Percentiles rank a stretch among this genome's conserved stretches.
phyloP scores from a whole-genome alignment of 2,113 vertebrate genomes.

The Varanus salvator region DNA sequence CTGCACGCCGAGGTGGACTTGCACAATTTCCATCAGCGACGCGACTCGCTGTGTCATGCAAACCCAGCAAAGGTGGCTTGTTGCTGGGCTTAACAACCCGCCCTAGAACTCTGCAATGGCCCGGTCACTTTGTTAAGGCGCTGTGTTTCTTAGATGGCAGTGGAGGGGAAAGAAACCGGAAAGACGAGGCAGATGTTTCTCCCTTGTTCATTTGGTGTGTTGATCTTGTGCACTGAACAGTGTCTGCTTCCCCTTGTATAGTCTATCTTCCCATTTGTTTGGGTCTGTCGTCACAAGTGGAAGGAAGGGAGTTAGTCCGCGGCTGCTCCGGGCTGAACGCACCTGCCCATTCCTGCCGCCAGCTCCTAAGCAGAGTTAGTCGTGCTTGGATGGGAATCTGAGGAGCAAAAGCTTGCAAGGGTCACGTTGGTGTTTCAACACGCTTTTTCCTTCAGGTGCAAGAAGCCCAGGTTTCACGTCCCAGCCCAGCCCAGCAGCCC shows the following conservation, averaged over 20 bases:
- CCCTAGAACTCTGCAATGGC: too few relatives aligned
- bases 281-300: neutral
- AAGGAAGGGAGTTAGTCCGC: neutral
- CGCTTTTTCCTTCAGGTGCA: neutral
- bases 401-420: too few relatives aligned
- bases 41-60: too few relatives aligned
- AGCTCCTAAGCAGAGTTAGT: neutral
- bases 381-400: neutral
- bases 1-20: too few relatives aligned
- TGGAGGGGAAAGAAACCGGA: neutral
- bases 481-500: too few relatives aligned
- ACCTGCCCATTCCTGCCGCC: neutral
- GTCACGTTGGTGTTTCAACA: too few relatives aligned
- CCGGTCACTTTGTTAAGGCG: too few relatives aligned
- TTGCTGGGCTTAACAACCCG: too few relatives aligned
- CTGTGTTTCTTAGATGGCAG: neutral
- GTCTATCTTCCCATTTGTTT: constrained; percentile 17
- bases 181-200: neutral
- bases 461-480: neutral
- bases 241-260: constrained; percentile 9
- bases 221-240: neutral
- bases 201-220: neutral
- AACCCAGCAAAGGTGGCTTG: too few relatives aligned
- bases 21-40: too few relatives aligned
- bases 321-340: neutral